Evolutionary conservation across 1,140 invertebrate genomes (phyloP).

Genomic region (Pemphigus obesinymphae): DNA sequence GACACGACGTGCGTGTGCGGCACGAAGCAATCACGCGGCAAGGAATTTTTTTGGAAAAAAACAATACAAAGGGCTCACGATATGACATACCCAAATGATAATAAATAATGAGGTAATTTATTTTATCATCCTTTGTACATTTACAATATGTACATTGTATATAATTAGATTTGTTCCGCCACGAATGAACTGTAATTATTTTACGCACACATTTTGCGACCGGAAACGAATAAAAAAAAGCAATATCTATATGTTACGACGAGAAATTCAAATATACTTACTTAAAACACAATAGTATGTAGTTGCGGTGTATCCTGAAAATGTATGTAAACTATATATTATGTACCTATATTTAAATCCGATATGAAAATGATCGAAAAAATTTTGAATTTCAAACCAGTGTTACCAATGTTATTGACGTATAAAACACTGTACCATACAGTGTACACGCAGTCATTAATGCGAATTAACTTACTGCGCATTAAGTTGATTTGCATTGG

Average conservation of each 20-base stretch:
- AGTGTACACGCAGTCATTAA: no score
- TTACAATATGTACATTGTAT: no score
- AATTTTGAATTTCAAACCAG: no score
- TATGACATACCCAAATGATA: constrained; percentile 8
- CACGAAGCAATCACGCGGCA: neutral
- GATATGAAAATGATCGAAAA: no score
- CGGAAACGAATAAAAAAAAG: neutral
- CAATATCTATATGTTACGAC: neutral
- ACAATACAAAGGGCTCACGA: neutral
- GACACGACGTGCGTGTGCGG: no score
- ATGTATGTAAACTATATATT: neutral
- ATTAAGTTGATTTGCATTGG: no score
- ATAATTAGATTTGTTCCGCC: neutral
- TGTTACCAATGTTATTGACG: no score
- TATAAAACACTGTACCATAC: no score
- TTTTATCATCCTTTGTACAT: neutral
- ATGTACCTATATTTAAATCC: neutral
- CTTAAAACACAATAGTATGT: neutral
- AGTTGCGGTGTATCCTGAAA: neutral
- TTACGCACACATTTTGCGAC: neutral
- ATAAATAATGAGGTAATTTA: constrained; percentile 13
- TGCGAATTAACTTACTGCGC: no score
- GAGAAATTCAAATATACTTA: neutral
- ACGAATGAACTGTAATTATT: neutral
- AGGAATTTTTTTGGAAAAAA: neutral